Evolutionary conservation across 2,888 invertebrate genomes (phyloP).

Genomic region (Diarsia brunnea): DNA sequence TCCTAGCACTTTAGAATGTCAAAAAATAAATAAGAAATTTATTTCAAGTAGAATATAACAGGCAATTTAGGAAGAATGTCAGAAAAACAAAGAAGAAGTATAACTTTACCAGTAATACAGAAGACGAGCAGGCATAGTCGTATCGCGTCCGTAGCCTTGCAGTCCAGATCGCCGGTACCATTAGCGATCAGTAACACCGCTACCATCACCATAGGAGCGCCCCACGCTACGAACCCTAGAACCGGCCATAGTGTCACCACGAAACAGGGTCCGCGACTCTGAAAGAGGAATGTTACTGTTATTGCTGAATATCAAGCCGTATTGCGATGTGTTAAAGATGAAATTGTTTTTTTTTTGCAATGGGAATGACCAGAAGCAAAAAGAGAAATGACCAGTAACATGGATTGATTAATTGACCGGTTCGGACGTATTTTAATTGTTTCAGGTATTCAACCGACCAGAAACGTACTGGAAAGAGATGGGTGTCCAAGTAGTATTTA

Average conservation of each 20-base stretch:
- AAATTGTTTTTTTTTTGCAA: not conserved
- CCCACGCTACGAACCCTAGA: constrained; percentile 91
- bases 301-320: not conserved
- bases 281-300: constrained; percentile 65
- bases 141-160: constrained; percentile 94
- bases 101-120: constrained; percentile 94
- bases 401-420: not conserved
- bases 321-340: not conserved
- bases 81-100: not conserved
- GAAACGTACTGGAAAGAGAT: not conserved
- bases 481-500: no score
- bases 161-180: constrained; percentile 94
- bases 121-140: constrained; percentile 94
- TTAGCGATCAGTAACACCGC: constrained; percentile 92
- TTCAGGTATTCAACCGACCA: not conserved
- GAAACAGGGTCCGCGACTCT: constrained; percentile 96
- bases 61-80: no score
- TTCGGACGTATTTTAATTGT: no score
- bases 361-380: not conserved
- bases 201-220: constrained; percentile 93
- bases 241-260: constrained; percentile 94
- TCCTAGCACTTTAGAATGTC: no score
- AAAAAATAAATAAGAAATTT: no score
- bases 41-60: no score
- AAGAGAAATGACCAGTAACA: not conserved